Evolutionary conservation across 2,797 vertebrate genomes (phyloP).

Genomic region (Argentina silus): DNA sequence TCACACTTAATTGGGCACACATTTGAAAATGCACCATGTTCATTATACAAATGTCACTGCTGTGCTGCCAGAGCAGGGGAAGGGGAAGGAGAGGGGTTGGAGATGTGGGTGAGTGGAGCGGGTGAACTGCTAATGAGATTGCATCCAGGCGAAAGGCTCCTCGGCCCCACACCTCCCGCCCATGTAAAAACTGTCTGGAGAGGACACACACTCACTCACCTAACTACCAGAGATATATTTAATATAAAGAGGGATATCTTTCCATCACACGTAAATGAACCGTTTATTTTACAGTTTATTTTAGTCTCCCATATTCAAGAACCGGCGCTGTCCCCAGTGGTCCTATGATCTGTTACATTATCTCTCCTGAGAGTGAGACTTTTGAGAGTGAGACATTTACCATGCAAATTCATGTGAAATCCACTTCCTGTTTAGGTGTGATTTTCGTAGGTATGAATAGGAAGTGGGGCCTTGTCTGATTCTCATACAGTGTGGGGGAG

Average conservation of each 20-base stretch:
- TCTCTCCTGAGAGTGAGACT: too few relatives aligned
- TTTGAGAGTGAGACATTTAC: slow-evolving; percentile 4
- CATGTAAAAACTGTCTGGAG: not conserved
- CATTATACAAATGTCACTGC: slow-evolving; percentile 69
- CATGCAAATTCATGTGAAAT: slow-evolving; percentile 26
- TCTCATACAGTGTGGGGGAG: too few relatives aligned
- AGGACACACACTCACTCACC: not conserved
- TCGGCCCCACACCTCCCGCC: slow-evolving; percentile 13
- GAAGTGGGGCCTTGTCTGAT: not conserved
- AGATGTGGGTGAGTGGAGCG: slow-evolving; percentile 42
- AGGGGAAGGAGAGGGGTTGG: slow-evolving; percentile 33
- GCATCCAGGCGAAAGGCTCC: slow-evolving; percentile 45
- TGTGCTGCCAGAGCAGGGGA: slow-evolving; percentile 50
- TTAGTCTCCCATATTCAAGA: too few relatives aligned
- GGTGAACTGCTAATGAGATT: slow-evolving; percentile 65
- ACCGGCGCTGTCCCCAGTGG: too few relatives aligned
- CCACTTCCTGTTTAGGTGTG: slow-evolving; percentile 11
- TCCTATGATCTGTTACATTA: too few relatives aligned
- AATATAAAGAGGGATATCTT: not conserved
- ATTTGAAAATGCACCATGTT: slow-evolving; percentile 57
- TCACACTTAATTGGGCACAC: slow-evolving; percentile 52
- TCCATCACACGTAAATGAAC: not conserved
- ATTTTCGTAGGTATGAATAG: not conserved
- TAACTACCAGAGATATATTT: not conserved
- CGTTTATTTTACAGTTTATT: too few relatives aligned